These are phyloP conservation scores for Metallyticus violacea DNA, from an alignment of 2,888 invertebrate genomes.

Conservation along the genomic window DNA sequence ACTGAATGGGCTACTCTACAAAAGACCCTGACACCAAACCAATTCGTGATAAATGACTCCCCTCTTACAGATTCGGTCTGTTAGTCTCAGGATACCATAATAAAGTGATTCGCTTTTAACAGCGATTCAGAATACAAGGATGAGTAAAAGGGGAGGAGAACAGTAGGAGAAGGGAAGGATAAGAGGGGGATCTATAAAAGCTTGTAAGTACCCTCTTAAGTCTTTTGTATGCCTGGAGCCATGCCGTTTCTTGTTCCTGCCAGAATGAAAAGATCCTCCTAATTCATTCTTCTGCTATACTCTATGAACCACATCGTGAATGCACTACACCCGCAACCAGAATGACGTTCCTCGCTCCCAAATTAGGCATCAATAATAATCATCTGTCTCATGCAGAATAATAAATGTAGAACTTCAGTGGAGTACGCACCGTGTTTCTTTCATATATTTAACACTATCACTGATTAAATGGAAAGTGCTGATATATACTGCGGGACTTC, in stretches of 20 bases:
- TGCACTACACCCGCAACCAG: neutral
- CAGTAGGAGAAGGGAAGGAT: neutral
- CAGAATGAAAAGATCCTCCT: no score
- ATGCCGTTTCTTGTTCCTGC: neutral
- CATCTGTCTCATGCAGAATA: no score
- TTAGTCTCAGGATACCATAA: conserved; percentile 2
- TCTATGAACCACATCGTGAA: neutral
- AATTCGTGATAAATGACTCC: conserved; percentile 4
- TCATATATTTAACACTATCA: no score
- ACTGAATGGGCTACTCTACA: neutral
- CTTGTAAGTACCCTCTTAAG: neutral
- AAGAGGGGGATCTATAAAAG: neutral
- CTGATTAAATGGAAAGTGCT: no score
- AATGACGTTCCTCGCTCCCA: neutral
- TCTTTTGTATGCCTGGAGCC: neutral
- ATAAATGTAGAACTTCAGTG: no score
- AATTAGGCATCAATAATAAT: neutral
- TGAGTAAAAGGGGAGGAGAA: neutral
- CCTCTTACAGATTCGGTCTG: neutral
- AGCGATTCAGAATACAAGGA: neutral
- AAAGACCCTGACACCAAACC: neutral
- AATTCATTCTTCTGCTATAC: no score
- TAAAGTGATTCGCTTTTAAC: conserved; percentile 26
- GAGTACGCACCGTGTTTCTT: no score
- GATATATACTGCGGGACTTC: no score